A percentile compares a stretch with the other conserved stretches of the same genome.
Conservation (phyloP, 2,888 invertebrate genomes). For the Cheiracanthium punctorium region DNA sequence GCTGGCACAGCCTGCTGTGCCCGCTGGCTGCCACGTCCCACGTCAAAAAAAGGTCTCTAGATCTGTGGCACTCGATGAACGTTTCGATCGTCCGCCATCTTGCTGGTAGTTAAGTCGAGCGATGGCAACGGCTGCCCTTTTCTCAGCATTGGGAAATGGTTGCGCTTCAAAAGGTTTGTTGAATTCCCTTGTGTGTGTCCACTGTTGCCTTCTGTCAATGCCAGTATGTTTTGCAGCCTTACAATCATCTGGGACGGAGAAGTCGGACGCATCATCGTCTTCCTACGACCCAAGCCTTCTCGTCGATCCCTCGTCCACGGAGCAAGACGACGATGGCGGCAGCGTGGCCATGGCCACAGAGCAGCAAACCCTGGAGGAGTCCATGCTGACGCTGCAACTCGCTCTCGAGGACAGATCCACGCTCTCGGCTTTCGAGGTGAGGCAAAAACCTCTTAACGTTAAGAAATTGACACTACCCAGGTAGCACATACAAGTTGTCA, state of each 20-base stretch:
- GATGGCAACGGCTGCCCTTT: too few relatives aligned
- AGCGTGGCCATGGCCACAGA: background rate
- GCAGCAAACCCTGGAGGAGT: constrained; percentile 41
- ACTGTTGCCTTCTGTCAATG: background rate
- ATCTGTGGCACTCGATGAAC: too few relatives aligned
- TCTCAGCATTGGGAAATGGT: too few relatives aligned
- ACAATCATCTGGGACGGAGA: constrained; percentile 49
- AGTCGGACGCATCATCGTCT: constrained; percentile 17
- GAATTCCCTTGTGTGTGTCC: background rate
- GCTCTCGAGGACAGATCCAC: constrained; percentile 51
- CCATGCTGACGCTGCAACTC: constrained; percentile 47
- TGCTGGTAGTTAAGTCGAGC: too few relatives aligned
- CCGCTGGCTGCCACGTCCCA: too few relatives aligned
- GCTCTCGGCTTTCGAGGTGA: constrained; percentile 57
- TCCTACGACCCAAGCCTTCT: constrained; percentile 38
- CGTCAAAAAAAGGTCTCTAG: too few relatives aligned
- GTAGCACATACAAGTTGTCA: too few relatives aligned
- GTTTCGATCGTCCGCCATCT: too few relatives aligned
- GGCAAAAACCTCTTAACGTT: too few relatives aligned
- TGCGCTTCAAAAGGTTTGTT: background rate
- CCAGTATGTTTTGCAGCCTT: constrained; percentile 52
- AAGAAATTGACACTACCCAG: too few relatives aligned
- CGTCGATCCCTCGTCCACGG: constrained; percentile 36
- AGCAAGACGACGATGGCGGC: constrained; percentile 1
- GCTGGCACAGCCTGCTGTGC: too few relatives aligned